Evolutionary conservation across 1,140 invertebrate genomes (phyloP).

Genomic region (Lasaia peninsularis): DNA sequence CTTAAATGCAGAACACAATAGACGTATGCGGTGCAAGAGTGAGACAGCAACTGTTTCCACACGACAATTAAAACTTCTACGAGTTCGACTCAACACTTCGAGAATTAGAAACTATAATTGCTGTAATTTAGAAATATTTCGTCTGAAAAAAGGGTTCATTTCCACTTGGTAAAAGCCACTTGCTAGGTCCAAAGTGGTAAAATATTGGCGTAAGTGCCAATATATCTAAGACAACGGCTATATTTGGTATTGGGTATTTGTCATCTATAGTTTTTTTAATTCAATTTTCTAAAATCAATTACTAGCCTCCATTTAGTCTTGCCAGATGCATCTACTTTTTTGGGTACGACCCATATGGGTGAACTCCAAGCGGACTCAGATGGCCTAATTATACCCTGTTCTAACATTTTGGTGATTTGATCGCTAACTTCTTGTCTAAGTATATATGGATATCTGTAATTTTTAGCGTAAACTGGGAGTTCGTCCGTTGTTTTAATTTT

Average conservation of each 20-base stretch:
- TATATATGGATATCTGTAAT: slow-evolving; percentile 16
- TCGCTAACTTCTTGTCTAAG: slow-evolving; percentile 19
- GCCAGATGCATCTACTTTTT: slow-evolving; percentile 10
- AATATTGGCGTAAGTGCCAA: no score
- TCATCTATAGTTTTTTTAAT: slow-evolving; percentile 18
- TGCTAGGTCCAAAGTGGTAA: no score
- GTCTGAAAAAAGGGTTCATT: no score
- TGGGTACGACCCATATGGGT: slow-evolving; percentile 13
- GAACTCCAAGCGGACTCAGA: slow-evolving; percentile 13
- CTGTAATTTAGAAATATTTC: no score
- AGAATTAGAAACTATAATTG: no score
- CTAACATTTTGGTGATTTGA: slow-evolving; percentile 11
- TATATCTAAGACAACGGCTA: background rate
- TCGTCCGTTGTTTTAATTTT: background rate
- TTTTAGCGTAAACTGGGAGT: slow-evolving; percentile 13
- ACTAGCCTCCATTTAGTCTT: slow-evolving; percentile 17
- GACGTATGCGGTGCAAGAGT: no score
- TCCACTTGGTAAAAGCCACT: no score
- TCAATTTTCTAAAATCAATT: slow-evolving; percentile 14
- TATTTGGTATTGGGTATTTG: background rate
- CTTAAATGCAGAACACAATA: no score
- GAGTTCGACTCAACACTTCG: no score
- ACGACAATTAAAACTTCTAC: no score
- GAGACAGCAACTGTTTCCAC: no score
- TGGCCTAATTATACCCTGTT: background rate